Conservation (phyloP, 2,113 vertebrate genomes). For the Amazona vittata region DNA sequence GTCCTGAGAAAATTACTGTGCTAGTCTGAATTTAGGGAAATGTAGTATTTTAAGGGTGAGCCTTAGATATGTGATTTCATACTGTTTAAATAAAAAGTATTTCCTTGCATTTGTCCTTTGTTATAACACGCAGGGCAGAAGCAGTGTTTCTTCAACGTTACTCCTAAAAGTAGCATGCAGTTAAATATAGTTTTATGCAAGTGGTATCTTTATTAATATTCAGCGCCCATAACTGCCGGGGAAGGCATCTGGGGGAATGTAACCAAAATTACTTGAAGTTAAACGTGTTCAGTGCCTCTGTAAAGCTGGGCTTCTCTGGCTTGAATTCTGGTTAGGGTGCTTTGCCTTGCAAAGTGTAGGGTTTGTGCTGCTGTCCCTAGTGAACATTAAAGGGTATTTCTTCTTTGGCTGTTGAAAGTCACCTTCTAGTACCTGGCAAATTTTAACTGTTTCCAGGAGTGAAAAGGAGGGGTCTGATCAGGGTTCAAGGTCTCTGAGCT, state of each 20-base stretch:
- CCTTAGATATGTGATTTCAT: background rate
- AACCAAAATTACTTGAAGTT: background rate
- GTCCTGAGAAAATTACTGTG: background rate
- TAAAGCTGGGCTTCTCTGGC: background rate
- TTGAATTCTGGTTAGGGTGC: background rate
- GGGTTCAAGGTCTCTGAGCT: background rate
- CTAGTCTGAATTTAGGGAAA: background rate
- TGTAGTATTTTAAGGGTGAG: background rate
- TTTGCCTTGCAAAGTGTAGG: background rate
- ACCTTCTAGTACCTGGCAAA: background rate
- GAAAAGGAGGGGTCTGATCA: background rate
- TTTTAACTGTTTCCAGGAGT: background rate
- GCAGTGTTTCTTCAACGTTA: background rate
- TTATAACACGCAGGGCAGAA: background rate
- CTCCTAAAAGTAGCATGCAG: background rate
- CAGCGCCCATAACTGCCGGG: background rate
- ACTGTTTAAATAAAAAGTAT: background rate
- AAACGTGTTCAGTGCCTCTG: background rate
- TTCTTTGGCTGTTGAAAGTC: background rate
- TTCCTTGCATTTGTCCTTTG: background rate
- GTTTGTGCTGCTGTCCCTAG: background rate
- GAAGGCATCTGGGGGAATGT: background rate
- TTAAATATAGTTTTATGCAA: background rate
- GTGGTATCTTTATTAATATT: background rate
- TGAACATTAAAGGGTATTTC: background rate